phyloP scores from a whole-genome alignment of 2,888 invertebrate genomes.

The Elysia crispata region DNA sequence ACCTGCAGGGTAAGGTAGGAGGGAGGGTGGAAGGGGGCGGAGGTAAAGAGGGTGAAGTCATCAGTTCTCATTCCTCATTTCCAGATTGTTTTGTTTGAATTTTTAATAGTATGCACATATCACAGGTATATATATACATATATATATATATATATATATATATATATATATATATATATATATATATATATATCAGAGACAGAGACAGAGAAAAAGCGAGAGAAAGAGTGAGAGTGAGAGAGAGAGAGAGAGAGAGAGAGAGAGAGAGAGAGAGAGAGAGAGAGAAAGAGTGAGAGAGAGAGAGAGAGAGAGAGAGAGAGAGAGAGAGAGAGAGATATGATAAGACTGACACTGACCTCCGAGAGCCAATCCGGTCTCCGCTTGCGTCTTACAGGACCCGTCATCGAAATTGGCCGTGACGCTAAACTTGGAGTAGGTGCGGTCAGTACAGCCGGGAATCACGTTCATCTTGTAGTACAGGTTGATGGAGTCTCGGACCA shows the following conservation, averaged over 20 bases:
- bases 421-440: conserved; percentile 63
- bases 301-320: no score
- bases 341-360: neutral
- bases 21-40: neutral
- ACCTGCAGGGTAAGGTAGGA: neutral
- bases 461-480: conserved; percentile 67
- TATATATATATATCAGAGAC: conserved; percentile 36
- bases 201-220: neutral
- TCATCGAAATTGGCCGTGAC: conserved; percentile 68
- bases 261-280: no score
- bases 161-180: no score
- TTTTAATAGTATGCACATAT: no score
- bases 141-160: no score
- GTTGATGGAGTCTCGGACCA: conserved; percentile 60
- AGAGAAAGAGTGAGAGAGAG: no score
- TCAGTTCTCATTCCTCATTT: no score
- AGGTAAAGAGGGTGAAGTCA: no score
- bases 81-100: no score
- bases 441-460: conserved; percentile 63
- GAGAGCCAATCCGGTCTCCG: neutral
- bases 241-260: conserved; percentile 28
- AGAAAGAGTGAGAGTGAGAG: neutral
- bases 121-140: no score
- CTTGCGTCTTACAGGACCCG: conserved; percentile 55
- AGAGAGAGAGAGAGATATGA: no score